Evolutionary conservation across 64 coral and sea anemone genomes (phyloP), one percentile per base, ranked within the genome.

Genomic region (Montipora sp.): DNA sequence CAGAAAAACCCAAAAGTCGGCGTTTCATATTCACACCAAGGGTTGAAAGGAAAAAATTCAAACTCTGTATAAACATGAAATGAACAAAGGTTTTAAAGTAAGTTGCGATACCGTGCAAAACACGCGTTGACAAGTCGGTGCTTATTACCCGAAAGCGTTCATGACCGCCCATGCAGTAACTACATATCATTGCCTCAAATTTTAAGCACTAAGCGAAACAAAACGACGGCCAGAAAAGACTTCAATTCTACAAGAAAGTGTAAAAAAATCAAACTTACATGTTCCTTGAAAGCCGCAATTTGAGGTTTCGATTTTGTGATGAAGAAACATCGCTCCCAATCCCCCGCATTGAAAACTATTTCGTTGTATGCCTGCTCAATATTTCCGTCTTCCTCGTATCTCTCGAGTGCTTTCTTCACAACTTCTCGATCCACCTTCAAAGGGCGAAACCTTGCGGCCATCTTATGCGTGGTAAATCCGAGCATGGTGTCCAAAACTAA

Each of bases 231-330:
- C 74, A 57, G 11, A 36, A 24, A 19, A 47, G 18, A 5, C 13
- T 84, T 14, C 57, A 14, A 63, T 2, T 13, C 5, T 43, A 11
- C 27, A 16, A 19, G 3, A 8, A 18, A 23, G 82, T 5, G 18
- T 21, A 49, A 49, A 6, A 49, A 7, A 78, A 3, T 3, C 43
- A 7, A 65, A 96, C 96, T 95, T 87, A 98, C 96, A 83, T 98
- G 96, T 81, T 98, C 91, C 22, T 98, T 98, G 88, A 98, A 98
- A 51, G 96, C 96, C 46, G 91, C 91, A 5, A 98, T 89, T 88
- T 98, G 96, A 21, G 73, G 23, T 72, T 90, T 93, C 16, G 96
- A 98, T 77, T 98, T 98, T 15, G 95, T 98, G 36, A 95, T 87
- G 51, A 98, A 98, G 44, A 95, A 98, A 81, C 83, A 93, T 77